Evolutionary conservation across 2,888 invertebrate species (phyloP).

Genomic region (Agapostemon virescens): DNA sequence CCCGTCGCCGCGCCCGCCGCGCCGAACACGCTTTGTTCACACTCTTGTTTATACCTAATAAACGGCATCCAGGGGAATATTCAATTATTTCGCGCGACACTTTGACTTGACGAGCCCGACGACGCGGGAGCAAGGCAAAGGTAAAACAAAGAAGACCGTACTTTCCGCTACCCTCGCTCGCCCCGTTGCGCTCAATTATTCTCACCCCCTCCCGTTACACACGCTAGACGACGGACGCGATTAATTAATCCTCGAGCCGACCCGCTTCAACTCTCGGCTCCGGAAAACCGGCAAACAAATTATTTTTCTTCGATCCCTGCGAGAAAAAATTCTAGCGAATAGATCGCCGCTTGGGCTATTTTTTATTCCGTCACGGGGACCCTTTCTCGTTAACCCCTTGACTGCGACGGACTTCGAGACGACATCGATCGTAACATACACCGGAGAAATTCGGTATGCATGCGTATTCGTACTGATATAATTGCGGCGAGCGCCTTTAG

Average conservation of each 20-base stretch:
- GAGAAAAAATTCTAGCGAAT: not conserved
- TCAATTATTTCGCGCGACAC: slow-evolving; percentile 26
- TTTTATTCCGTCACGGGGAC: no score
- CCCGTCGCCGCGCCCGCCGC: not conserved
- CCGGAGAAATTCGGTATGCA: no score
- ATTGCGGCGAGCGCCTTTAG: no score
- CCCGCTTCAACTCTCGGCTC: not conserved
- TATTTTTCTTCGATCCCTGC: not conserved
- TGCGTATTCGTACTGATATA: no score
- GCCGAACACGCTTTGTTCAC: slow-evolving; percentile 17
- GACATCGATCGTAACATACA: no score
- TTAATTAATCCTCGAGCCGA: slow-evolving; percentile 30
- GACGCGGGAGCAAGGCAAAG: not conserved
- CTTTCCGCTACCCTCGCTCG: not conserved
- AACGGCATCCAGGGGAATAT: not conserved
- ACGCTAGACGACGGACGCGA: slow-evolving; percentile 1
- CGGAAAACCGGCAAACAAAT: not conserved
- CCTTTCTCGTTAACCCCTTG: no score
- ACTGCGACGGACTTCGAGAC: no score
- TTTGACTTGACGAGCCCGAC: not conserved
- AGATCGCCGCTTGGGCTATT: not conserved
- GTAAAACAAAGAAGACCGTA: not conserved
- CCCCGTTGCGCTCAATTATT: not conserved
- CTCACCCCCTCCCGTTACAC: not conserved
- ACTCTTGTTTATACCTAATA: slow-evolving; percentile 12